Base-by-base conservation (phyloP, 2,113 vertebrate species). In the Hoplias malabaricus region DNA sequence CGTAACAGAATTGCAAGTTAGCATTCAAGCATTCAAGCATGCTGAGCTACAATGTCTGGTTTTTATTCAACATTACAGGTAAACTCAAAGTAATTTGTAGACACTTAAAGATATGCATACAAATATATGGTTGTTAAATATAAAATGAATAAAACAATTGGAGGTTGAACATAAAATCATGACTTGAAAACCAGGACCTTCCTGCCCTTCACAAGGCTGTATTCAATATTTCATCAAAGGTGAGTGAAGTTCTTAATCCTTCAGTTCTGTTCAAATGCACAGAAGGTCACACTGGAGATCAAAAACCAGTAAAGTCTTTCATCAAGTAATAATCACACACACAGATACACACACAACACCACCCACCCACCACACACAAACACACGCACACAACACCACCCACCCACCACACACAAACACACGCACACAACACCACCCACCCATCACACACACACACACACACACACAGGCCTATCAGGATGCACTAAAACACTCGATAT, bases 221-320 rank as follows among this genome's bases (percentile, higher is more conserved):
- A 33, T 71, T 80, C 34, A 75, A 75, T 61, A 62, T 75, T 79
- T 76, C 50, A 79, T 82, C 72, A 79, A 71, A 74, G 27, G 57
- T 16, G 62, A 42, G 23, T 62, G 62, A 56, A 69, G 76, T 79
- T 50, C 53, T 29, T 53, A 48, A 69, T 59, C 56, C 29, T 4
- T 40, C 16, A 33, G 65, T 27, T 10, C 5, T 27, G 69, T 48
- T 82, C 66, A 82, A 79, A 56, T 50, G 59, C 67, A 54, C 75
- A 71, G 71, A 43, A 40, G 57, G 75, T 34, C 29, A 63, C 61
- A 40, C 67, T 21, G 42, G 76, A 66, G 59, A 79, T 79, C 66
- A 75, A 82, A 79, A 14, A 34, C 21, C 63, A 46, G 8, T 19
- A 54, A 61, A 57, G 40, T 40, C 69, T 68, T 73, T 72, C 34